Evolutionary conservation across 2,797 vertebrate genomes (phyloP).

Genomic region (Sphenodon punctatus): DNA sequence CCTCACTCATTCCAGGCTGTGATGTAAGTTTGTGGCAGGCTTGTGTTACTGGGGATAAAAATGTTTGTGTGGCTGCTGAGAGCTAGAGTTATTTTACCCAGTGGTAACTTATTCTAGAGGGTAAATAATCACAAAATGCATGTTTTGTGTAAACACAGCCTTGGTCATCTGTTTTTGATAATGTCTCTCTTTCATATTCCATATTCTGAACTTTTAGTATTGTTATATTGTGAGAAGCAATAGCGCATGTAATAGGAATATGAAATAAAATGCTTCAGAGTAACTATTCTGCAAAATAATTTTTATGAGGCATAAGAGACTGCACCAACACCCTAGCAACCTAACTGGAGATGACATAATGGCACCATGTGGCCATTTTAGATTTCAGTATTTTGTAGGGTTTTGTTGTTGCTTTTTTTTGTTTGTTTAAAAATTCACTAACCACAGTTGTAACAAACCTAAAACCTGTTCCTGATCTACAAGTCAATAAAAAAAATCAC

Average conservation of each 20-base stretch:
- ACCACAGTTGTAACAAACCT: too few relatives aligned
- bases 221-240: neutral
- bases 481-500: neutral
- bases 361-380: neutral
- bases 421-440: too few relatives aligned
- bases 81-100: too few relatives aligned
- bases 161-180: neutral
- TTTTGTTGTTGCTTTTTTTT: neutral
- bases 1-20: neutral
- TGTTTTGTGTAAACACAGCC: too few relatives aligned
- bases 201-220: neutral
- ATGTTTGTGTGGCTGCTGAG: too few relatives aligned
- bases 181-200: neutral
- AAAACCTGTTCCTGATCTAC: neutral
- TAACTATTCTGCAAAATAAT: neutral
- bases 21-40: too few relatives aligned
- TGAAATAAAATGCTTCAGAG: neutral
- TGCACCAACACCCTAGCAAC: neutral
- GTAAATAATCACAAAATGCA: too few relatives aligned
- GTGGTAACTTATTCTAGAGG: too few relatives aligned
- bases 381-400: neutral
- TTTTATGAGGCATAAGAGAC: neutral
- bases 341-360: neutral
- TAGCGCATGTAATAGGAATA: neutral
- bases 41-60: too few relatives aligned